Evolutionary conservation across 2,113 vertebrate genomes (phyloP), one percentile per base, ranked within the genome.

Genomic region (Cebidichthys violaceus): DNA sequence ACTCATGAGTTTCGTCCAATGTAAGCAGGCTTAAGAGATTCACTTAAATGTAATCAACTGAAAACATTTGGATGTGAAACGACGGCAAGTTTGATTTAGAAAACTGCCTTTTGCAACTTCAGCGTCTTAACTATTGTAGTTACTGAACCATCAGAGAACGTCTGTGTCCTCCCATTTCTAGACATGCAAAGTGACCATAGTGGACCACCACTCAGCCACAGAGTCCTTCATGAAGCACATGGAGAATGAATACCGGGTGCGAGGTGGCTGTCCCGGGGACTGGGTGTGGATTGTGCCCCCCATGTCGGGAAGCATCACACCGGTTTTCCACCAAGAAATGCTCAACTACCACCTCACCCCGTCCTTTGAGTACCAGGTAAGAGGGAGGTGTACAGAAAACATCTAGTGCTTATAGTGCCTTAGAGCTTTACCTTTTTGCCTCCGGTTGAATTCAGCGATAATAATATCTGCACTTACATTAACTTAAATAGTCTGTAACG

Each of bases 201-300:
- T 99, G 18, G 98, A 99, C 90, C 98, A 99, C 82, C 98, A 99
- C 90, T 99, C 98, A 0, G 98, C 98, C 87, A 99, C 98, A 0
- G 98, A 99, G 92, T 99, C 98, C 88, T 99, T 99, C 82, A 99
- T 99, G 91, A 99, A 99, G 90, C 98, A 99, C 95, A 98, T 99
- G 98, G 98, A 99, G 90, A 99, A 99, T 0, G 98, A 99, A 78
- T 97, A 96, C 75, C 94, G 96, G 1, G 97, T 97, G 87, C 96
- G 98, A 2, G 98, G 98, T 0, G 98, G 98, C 43, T 99, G 98
- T 47, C 98, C 98, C 0, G 98, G 97, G 0, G 98, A 99, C 94
- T 99, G 98, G 98, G 98, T 99, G 22, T 99, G 98, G 98, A 99
- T 99, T 0, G 97, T 99, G 20, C 98, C 98, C 0, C 97, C 98